Base-by-base conservation (phyloP, 2,113 vertebrate species). In the Rhabdomys dilectus region DNA sequence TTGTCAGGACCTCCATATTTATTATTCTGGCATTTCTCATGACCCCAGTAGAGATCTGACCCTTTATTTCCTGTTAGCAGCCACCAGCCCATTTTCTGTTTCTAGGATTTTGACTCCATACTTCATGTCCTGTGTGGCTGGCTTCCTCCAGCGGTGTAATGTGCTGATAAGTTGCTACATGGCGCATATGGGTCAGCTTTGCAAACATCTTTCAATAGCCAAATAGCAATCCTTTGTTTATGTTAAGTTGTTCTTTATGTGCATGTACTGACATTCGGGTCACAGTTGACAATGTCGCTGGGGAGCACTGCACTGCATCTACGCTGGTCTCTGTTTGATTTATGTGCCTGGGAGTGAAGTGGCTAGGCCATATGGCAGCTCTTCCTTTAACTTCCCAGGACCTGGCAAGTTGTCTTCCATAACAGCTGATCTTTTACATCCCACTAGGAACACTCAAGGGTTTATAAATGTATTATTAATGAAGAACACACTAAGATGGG, bases 381-480 rank as follows among this genome's bases (percentile, higher is more conserved):
- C 75, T 89, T 64, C 93, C 82, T 78, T 96, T 97, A 95, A 92
- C 53, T 70, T 89, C 45, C 76, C 84, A 91, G 95, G 90, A 94
- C n/a, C 90, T 64, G 24, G 84, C 53, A 84, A 39, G 29, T 75
- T 91, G 24, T 93, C 95, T 97, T 78, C 84, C 29, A 24, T 64
- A 85, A 75, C 75, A 88, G 93, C 76, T 88, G 66, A 45, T 84
- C 51, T 92, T 97, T 96, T 92, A 68, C 70, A 80, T 91, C 88
- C 53, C 42, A 94, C 78, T 58, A 93, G 92, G 70, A 88, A 16
- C 81, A 75, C 84, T 90, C 66, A 91, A 91, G 88, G 13, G 22
- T 42, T 89, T 94, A 89, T 81, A 68, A 77, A 66, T 97, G 88
- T 80, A 91, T 96, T 97, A 96, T 97, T 97, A 93, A 96, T 94